Conservation (phyloP, 1,140 invertebrate genomes). For the Physella acuta region DNA sequence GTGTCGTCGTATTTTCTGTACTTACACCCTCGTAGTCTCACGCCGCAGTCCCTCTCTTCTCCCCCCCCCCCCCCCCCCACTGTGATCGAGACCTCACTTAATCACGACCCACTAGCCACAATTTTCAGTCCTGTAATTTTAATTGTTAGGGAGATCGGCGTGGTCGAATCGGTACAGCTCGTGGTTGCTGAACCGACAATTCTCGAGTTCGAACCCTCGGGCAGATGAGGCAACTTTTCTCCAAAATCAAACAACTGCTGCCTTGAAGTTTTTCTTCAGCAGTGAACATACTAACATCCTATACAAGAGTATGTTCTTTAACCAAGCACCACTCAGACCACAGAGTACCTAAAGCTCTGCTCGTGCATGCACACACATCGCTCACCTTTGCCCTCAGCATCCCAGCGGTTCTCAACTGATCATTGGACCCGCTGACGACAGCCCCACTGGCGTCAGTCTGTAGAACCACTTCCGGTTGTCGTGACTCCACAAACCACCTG, state of each 20-base stretch:
- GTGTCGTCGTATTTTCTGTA: too few relatives aligned
- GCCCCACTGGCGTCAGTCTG: background rate
- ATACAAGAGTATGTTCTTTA: background rate
- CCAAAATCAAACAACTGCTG: background rate
- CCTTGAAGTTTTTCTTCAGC: background rate
- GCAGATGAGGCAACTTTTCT: background rate
- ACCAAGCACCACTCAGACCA: background rate
- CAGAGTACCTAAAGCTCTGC: background rate
- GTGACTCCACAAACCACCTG: background rate
- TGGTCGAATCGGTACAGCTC: too few relatives aligned
- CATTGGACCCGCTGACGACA: background rate
- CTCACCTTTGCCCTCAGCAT: background rate
- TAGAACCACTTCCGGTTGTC: background rate
- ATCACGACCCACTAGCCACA: too few relatives aligned
- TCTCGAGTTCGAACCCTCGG: background rate
- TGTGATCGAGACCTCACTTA: too few relatives aligned
- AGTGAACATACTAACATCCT: background rate
- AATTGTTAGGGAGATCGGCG: too few relatives aligned
- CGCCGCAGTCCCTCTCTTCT: too few relatives aligned
- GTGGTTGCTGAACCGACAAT: too few relatives aligned
- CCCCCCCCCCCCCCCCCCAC: too few relatives aligned
- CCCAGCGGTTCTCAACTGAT: background rate
- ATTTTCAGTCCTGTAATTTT: too few relatives aligned
- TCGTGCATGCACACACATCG: too few relatives aligned
- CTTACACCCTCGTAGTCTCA: too few relatives aligned